Conservation (phyloP, 2,113 vertebrate genomes). For the Xiphophorus maculatus region DNA sequence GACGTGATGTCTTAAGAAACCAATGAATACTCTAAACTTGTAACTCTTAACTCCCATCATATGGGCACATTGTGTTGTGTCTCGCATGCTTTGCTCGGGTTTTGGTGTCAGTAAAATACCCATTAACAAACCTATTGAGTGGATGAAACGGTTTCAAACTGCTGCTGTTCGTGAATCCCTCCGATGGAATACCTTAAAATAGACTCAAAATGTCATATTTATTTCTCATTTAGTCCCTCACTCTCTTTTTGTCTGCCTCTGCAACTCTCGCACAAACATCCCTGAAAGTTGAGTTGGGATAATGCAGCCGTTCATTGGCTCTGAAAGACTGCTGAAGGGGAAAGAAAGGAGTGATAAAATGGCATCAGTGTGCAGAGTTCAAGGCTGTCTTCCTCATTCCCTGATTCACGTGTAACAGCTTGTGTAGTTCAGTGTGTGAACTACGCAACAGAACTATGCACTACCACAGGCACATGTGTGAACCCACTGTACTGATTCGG, state of each 20-base stretch:
- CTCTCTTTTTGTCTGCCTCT: not conserved
- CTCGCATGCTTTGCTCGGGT: not conserved
- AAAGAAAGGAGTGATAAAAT: constrained; percentile 41
- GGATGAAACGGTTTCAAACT: not conserved
- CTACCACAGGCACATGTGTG: constrained; percentile 12
- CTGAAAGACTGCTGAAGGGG: constrained; percentile 29
- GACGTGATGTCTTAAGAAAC: not conserved
- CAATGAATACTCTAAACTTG: not conserved
- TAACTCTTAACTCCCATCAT: not conserved
- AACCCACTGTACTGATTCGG: constrained; percentile 9
- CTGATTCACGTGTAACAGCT: constrained; percentile 30
- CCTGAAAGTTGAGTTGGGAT: constrained; percentile 42
- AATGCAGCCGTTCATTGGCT: constrained; percentile 47
- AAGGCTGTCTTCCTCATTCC: constrained; percentile 51
- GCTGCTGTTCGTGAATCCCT: not conserved
- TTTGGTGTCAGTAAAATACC: not conserved
- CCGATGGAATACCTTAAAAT: not conserved
- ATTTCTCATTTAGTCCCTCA: not conserved
- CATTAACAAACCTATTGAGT: not conserved
- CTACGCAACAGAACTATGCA: constrained; percentile 4
- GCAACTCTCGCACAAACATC: constrained; percentile 5
- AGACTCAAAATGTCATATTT: not conserved
- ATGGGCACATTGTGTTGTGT: not conserved
- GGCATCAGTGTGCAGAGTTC: constrained; percentile 56
- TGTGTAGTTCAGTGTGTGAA: constrained; percentile 11